Percentiles rank a stretch among this genome's conserved stretches.
Evolutionary conservation across 2,797 vertebrate species (phyloP).

Genomic region (Enteromius paludinosus): DNA sequence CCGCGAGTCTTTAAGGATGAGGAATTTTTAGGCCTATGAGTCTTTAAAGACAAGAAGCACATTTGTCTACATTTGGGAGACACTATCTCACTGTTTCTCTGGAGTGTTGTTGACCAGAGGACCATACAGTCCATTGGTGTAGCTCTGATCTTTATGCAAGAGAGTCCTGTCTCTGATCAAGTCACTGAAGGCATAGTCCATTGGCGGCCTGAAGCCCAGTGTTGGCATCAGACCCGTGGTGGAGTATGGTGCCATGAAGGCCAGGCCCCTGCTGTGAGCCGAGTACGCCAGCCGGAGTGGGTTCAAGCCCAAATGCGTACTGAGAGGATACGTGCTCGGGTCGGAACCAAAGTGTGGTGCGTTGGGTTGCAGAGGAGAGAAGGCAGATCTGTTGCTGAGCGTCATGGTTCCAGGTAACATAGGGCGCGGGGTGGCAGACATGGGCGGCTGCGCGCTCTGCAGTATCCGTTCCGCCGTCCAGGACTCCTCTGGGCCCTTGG

Average conservation of each 20-base stretch:
- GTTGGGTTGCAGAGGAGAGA: slow-evolving; percentile 95
- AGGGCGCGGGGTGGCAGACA: slow-evolving; percentile 84
- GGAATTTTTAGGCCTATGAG: slow-evolving; percentile 60
- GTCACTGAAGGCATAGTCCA: slow-evolving; percentile 99
- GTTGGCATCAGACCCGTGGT: slow-evolving; percentile 95
- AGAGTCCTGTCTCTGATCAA: slow-evolving; percentile 95
- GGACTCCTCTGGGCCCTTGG: slow-evolving; percentile 79
- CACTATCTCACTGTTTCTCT: slow-evolving; percentile 88
- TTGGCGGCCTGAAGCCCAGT: slow-evolving; percentile 93
- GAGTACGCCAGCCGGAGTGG: slow-evolving; percentile 96
- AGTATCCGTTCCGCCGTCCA: slow-evolving; percentile 85
- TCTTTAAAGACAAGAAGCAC: slow-evolving; percentile 72
- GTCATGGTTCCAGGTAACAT: slow-evolving; percentile 92
- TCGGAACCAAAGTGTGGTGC: slow-evolving; percentile 92
- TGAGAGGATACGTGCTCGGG: slow-evolving; percentile 86
- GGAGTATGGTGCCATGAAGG: slow-evolving; percentile 98
- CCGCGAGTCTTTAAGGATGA: slow-evolving; percentile 4
- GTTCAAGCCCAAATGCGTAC: slow-evolving; percentile 92
- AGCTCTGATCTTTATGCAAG: slow-evolving; percentile 94
- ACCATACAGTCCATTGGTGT: slow-evolving; percentile 89
- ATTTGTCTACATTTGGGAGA: slow-evolving; percentile 69
- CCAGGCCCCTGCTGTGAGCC: slow-evolving; percentile 94
- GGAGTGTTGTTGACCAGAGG: slow-evolving; percentile 93
- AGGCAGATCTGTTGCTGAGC: slow-evolving; percentile 94
- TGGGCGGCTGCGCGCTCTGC: slow-evolving; percentile 74